Evolutionary conservation across 1,140 invertebrate species (phyloP).

Genomic region (Macrobrachium rosenbergii): DNA sequence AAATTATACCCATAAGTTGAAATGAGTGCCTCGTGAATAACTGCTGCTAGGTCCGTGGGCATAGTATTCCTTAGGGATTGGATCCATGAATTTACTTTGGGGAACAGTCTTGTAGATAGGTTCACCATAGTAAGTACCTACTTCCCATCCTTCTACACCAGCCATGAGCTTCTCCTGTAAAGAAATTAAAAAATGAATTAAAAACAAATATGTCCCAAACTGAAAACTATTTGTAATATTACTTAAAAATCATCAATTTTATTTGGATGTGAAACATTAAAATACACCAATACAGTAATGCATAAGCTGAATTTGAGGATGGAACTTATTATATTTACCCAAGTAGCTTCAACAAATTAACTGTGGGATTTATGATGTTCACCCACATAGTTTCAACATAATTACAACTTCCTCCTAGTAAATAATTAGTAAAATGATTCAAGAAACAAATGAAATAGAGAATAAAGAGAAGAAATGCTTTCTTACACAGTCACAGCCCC

Average conservation of each 20-base stretch:
- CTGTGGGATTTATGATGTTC: too few species aligned
- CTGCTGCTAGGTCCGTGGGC: background rate
- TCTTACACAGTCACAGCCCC: too few species aligned
- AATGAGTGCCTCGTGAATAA: background rate
- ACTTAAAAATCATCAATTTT: too few species aligned
- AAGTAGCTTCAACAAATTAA: too few species aligned
- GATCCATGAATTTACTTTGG: conserved; percentile 10
- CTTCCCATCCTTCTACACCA: conserved; percentile 52
- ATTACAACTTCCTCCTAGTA: too few species aligned
- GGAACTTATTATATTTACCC: too few species aligned
- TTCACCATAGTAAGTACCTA: conserved; percentile 38
- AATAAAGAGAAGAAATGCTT: too few species aligned
- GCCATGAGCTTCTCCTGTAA: conserved; percentile 46
- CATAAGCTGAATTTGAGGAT: too few species aligned
- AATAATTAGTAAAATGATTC: too few species aligned
- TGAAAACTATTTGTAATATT: background rate
- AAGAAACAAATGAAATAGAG: too few species aligned
- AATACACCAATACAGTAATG: too few species aligned
- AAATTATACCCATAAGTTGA: conserved; percentile 14
- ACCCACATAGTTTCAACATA: too few species aligned
- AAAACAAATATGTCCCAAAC: background rate
- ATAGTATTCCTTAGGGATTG: conserved; percentile 33
- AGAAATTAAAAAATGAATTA: background rate
- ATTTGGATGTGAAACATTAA: background rate
- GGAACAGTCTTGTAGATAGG: conserved; percentile 53